A percentile compares a stretch with the other conserved stretches of the same genome.
Evolutionary conservation across 2,888 invertebrate genomes (phyloP).

Genomic region (Serrognathus titanus): DNA sequence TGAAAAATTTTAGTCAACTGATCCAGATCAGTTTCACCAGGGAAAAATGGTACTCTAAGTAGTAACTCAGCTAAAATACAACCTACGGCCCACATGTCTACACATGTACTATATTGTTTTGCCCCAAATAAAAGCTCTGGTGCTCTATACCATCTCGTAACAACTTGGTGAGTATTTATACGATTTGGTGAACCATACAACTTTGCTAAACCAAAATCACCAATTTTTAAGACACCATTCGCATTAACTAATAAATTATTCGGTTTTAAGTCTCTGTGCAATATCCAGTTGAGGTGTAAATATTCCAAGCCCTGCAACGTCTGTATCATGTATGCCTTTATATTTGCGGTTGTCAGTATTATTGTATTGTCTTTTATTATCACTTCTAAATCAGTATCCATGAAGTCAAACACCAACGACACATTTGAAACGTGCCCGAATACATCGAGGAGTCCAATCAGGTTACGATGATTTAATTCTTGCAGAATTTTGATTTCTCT

Average conservation of each 20-base stretch:
- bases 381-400: conserved; percentile 98
- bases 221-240: conserved; percentile 91
- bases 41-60: conserved; percentile 87
- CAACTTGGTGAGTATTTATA: conserved; percentile 96
- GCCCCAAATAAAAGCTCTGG: conserved; percentile 97
- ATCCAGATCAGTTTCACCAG: conserved; percentile 96
- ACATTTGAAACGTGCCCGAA: conserved; percentile 99
- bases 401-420: conserved; percentile 97
- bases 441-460: conserved; percentile 92
- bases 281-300: conserved; percentile 91
- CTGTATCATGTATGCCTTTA: conserved; percentile 94
- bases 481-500: conserved; percentile 97
- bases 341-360: conserved; percentile 85
- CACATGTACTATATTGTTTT: conserved; percentile 88
- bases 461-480: conserved; percentile 90
- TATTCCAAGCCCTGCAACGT: conserved; percentile 93
- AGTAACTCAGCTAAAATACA: conserved; percentile 95
- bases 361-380: conserved; percentile 85
- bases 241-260: conserved; percentile 95
- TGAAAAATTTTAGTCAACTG: conserved; percentile 94
- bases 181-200: conserved; percentile 95
- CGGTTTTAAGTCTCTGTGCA: conserved; percentile 98
- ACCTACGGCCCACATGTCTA: conserved; percentile 99
- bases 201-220: conserved; percentile 98
- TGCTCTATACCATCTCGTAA: conserved; percentile 88